A percentile compares a stretch with the other conserved stretches of the same genome.
Conservation (phyloP, 2,797 vertebrate genomes). For the Pangasius krempfi region DNA sequence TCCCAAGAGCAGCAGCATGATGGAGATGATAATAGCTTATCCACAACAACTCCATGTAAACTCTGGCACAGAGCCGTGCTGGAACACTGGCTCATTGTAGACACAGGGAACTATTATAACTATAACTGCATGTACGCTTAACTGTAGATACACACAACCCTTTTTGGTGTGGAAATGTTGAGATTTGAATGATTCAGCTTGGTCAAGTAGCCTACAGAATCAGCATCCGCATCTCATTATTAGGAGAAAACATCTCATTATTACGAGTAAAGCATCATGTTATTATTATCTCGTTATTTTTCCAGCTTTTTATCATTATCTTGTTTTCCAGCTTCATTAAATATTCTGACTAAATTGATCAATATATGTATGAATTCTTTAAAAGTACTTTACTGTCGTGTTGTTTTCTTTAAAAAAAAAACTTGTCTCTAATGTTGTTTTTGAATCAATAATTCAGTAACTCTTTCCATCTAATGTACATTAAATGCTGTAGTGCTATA, state of each 20-base stretch:
- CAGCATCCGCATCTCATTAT: neutral
- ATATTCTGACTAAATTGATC: neutral
- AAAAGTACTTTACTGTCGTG: too few relatives aligned
- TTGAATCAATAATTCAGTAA: too few relatives aligned
- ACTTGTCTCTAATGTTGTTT: too few relatives aligned
- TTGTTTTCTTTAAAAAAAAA: too few relatives aligned
- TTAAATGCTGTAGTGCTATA: too few relatives aligned
- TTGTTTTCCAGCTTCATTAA: too few relatives aligned
- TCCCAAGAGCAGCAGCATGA: constrained; percentile 65
- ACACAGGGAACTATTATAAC: neutral
- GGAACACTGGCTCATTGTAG: neutral
- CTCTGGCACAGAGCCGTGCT: constrained; percentile 56
- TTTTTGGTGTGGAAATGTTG: neutral
- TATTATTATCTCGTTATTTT: neutral
- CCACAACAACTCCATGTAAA: constrained; percentile 60
- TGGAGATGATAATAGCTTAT: constrained; percentile 57
- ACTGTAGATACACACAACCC: neutral
- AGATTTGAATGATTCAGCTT: neutral
- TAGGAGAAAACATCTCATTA: neutral
- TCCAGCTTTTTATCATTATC: too few relatives aligned
- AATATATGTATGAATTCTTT: neutral
- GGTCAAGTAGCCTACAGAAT: neutral
- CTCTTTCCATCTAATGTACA: too few relatives aligned
- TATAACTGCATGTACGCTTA: neutral
- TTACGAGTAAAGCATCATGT: neutral